These are phyloP conservation scores for Acrobasis repandana DNA, from an alignment of 2,888 invertebrate species.

Conservation along the genomic window DNA sequence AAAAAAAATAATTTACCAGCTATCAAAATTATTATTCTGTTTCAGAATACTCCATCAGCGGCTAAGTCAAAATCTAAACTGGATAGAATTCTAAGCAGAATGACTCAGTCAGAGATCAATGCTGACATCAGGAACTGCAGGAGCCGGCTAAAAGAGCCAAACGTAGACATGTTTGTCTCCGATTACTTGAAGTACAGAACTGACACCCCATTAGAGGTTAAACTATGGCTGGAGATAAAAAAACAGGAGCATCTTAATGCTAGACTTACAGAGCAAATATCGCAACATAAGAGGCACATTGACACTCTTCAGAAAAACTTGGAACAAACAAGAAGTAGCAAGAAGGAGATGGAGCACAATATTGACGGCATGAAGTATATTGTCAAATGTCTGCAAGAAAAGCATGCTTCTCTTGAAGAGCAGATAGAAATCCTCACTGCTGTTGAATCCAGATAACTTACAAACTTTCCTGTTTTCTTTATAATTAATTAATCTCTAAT, in stretches of 20 bases:
- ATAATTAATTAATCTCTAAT: too few relatives aligned
- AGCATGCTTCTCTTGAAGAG: constrained; percentile 72
- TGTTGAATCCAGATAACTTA: constrained; percentile 62
- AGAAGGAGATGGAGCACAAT: constrained; percentile 58
- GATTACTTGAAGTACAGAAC: constrained; percentile 58
- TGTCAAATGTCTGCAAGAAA: constrained; percentile 72
- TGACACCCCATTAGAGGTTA: constrained; percentile 58
- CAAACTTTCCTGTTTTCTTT: too few relatives aligned
- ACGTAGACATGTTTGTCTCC: constrained; percentile 55
- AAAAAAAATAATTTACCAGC: too few relatives aligned
- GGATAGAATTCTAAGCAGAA: constrained; percentile 53
- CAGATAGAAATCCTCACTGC: constrained; percentile 74
- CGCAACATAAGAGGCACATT: constrained; percentile 62
- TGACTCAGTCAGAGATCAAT: constrained; percentile 60
- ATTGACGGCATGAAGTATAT: constrained; percentile 67
- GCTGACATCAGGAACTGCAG: constrained; percentile 57
- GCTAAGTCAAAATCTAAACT: constrained; percentile 43
- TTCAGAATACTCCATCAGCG: constrained; percentile 29
- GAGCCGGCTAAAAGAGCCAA: constrained; percentile 56
- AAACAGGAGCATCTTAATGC: constrained; percentile 68
- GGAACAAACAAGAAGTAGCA: constrained; percentile 49
- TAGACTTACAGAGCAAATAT: constrained; percentile 56
- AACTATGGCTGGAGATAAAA: constrained; percentile 67
- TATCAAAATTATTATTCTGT: background rate
- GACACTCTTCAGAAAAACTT: constrained; percentile 58